Base-by-base conservation (phyloP, 1,140 invertebrate genomes). In the Drosophila subpulchrella region DNA sequence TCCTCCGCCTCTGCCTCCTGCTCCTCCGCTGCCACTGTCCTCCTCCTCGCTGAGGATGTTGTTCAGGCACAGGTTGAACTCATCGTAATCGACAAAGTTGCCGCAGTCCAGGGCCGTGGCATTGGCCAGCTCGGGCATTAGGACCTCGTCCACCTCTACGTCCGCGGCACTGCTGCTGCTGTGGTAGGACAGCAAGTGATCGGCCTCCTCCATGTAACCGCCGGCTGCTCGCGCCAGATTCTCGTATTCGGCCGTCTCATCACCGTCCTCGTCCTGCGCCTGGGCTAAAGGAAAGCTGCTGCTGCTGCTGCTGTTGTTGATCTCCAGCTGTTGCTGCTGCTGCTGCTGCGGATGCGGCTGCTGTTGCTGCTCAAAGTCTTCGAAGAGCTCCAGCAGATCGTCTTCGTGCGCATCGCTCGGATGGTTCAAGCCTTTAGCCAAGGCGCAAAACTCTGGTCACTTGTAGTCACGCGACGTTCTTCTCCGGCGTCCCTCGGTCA, bases 391-490 rank as follows among this genome's bases (percentile, higher is more conserved):
- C 48, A 89, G 70, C 39, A 90, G 75, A 56, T 89, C 74, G 53
- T 78, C 66, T 54, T 89, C 83, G 38, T 74, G 61, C 54, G 78
- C 68, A 68, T 84, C 84, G 66, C 38, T 76, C 27, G 65, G 50
- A 71, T 89, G 65, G 66, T 84, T 81, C 57, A 88, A 72, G 63
- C 83, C 89, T 81, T 83, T 82, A 84, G 90, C 85, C 90, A 91
- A 91, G 90, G 82, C 90, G 90, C 90, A 91, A 91, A 86, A 81
- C 75, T 88, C 92, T 81, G 93, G 94, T 94, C 94, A 94, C 94
- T 94, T 94, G 92, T 93, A 93, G 89, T 94, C 94, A 84, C 94
- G 93, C 48, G 94, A 94, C 15, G 91, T 89, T 68, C 94, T 93
- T 88, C 94, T 93, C 68, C 91, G 83, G 13, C 83, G 90, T 84